phyloP scores from a whole-genome alignment of 2,888 invertebrate species.

The Rhingia rostrata region DNA sequence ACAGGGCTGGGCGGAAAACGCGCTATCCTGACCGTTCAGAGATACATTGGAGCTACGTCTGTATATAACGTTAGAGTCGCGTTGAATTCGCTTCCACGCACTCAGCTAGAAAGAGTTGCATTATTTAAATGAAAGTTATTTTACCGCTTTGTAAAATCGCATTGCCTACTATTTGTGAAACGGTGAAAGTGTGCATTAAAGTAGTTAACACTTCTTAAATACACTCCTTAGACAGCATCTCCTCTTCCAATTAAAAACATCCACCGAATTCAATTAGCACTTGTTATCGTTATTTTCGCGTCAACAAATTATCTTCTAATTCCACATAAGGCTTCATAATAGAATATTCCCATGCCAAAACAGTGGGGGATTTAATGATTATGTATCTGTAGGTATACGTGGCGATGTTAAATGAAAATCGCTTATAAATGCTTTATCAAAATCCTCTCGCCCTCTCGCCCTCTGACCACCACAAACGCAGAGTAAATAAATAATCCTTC shows the following conservation, averaged over 20 bases:
- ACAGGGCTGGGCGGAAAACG: too few species aligned
- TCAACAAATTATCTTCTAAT: conserved; percentile 65
- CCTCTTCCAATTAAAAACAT: conserved; percentile 3
- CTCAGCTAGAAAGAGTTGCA: too few species aligned
- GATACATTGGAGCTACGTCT: too few species aligned
- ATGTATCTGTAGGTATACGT: not conserved
- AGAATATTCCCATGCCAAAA: conserved; percentile 23
- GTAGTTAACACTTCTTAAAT: not conserved
- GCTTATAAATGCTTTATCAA: conserved; percentile 48
- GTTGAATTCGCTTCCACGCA: too few species aligned
- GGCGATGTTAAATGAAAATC: conserved; percentile 24
- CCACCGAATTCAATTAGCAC: conserved; percentile 46
- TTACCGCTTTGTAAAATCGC: too few species aligned
- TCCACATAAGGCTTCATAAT: conserved; percentile 48
- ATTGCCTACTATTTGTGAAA: too few species aligned
- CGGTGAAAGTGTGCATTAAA: too few species aligned
- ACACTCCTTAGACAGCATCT: not conserved
- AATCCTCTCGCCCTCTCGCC: not conserved
- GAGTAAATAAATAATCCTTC: conserved; percentile 66
- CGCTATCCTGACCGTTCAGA: too few species aligned
- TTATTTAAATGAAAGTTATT: too few species aligned
- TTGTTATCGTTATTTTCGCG: conserved; percentile 46
- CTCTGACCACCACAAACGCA: conserved; percentile 4
- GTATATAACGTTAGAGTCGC: too few species aligned
- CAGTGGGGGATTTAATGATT: too few species aligned